Percentiles rank a stretch among this genome's conserved stretches.
These are phyloP conservation scores for Haplochromis vanheusdeni DNA, from an alignment of 2,113 vertebrate genomes.

Conservation along the genomic window DNA sequence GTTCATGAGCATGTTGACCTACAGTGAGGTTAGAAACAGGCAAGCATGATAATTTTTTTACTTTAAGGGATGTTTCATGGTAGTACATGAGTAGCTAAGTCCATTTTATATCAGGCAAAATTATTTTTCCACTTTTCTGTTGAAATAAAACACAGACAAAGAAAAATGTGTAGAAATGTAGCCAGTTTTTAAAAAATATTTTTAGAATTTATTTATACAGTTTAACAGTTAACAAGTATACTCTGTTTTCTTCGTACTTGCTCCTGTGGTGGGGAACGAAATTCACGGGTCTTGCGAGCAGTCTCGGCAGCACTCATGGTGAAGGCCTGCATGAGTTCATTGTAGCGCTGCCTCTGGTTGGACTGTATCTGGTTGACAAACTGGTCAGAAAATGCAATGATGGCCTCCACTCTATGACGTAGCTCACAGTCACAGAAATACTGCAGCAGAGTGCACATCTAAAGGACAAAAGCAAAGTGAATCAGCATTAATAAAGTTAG, in stretches of 20 bases:
- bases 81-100: neutral
- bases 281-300: slow-evolving; percentile 86
- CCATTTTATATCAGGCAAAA: neutral
- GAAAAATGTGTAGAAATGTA: neutral
- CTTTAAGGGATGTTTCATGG: neutral
- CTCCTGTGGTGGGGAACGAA: slow-evolving; percentile 91
- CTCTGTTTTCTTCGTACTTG: slow-evolving; percentile 69
- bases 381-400: slow-evolving; percentile 83
- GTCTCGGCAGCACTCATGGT: slow-evolving; percentile 90
- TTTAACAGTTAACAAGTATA: neutral
- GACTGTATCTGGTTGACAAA: slow-evolving; percentile 82
- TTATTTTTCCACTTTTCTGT: neutral
- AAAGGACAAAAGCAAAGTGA: neutral
- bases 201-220: neutral
- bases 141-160: neutral
- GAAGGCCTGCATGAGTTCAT: slow-evolving; percentile 82
- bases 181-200: neutral
- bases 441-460: slow-evolving; percentile 94
- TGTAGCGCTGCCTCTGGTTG: slow-evolving; percentile 84
- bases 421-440: slow-evolving; percentile 94
- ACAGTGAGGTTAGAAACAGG: neutral
- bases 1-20: slow-evolving; percentile 94
- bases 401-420: slow-evolving; percentile 88
- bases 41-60: neutral
- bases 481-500: neutral